Conservation (phyloP, 2,888 invertebrate species). For the Lasioglossum villosulum region DNA sequence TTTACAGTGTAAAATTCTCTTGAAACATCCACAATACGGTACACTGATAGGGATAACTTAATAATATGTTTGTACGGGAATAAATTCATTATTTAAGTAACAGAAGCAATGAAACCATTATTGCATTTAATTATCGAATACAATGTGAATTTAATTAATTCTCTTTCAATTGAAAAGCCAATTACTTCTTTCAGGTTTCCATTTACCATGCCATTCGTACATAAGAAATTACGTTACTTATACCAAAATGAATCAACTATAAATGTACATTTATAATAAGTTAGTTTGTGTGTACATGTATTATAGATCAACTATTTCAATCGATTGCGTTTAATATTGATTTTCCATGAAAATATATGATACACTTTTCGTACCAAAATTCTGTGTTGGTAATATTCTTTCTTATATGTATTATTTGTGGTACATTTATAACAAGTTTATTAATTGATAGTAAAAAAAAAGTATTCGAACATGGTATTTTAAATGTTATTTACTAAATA, state of each 20-base stretch:
- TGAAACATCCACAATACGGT: neutral
- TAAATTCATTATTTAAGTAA: slow-evolving; percentile 20
- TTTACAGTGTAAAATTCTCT: slow-evolving; percentile 24
- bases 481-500: neutral
- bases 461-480: neutral
- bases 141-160: slow-evolving; percentile 15
- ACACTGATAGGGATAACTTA: neutral
- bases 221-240: slow-evolving; percentile 18
- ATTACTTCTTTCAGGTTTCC: neutral
- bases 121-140: slow-evolving; percentile 17
- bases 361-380: slow-evolving; percentile 11
- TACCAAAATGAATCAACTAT: slow-evolving; percentile 14
- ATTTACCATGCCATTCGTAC: slow-evolving; percentile 13
- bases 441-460: neutral
- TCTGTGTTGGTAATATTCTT: neutral
- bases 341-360: slow-evolving; percentile 4
- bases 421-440: neutral
- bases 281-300: slow-evolving; percentile 13
- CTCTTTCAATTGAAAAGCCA: slow-evolving; percentile 5
- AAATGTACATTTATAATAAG: slow-evolving; percentile 19
- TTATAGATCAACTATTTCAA: slow-evolving; percentile 14
- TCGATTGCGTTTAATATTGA: slow-evolving; percentile 15
- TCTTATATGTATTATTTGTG: slow-evolving; percentile 1
- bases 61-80: slow-evolving; percentile 20
- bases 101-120: slow-evolving; percentile 1